Conservation (phyloP, 2,888 invertebrate species). For the Pharmacophagus antenor region DNA sequence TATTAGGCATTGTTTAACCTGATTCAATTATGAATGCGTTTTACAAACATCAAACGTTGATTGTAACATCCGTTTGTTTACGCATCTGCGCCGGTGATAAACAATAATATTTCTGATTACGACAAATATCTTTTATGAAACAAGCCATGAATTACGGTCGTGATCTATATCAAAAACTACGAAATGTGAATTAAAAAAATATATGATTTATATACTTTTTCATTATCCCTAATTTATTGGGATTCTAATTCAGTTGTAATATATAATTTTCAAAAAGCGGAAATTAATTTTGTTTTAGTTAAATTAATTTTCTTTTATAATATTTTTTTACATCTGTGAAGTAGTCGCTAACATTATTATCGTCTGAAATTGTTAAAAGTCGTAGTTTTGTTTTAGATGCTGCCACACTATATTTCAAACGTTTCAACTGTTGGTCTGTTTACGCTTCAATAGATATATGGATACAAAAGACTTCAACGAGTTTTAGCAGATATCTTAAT, state of each 20-base stretch:
- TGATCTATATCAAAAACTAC: not conserved
- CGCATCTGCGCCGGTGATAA: conserved; percentile 17
- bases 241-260: no score
- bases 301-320: no score
- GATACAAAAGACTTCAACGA: conserved; percentile 39
- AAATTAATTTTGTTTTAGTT: no score
- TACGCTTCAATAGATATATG: not conserved
- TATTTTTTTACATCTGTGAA: no score
- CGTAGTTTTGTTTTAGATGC: no score
- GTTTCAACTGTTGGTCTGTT: no score
- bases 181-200: not conserved
- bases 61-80: conserved; percentile 31
- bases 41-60: conserved; percentile 21
- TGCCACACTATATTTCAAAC: no score
- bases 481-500: no score
- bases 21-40: conserved; percentile 30
- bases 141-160: not conserved
- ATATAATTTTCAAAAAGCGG: no score
- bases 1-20: conserved; percentile 33
- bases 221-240: no score
- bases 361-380: no score
- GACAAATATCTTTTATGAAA: conserved; percentile 14
- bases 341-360: no score
- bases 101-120: conserved; percentile 25
- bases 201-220: not conserved